Conservation (phyloP, 1,140 invertebrate genomes). For the Caenorhabditis tropicalis region DNA sequence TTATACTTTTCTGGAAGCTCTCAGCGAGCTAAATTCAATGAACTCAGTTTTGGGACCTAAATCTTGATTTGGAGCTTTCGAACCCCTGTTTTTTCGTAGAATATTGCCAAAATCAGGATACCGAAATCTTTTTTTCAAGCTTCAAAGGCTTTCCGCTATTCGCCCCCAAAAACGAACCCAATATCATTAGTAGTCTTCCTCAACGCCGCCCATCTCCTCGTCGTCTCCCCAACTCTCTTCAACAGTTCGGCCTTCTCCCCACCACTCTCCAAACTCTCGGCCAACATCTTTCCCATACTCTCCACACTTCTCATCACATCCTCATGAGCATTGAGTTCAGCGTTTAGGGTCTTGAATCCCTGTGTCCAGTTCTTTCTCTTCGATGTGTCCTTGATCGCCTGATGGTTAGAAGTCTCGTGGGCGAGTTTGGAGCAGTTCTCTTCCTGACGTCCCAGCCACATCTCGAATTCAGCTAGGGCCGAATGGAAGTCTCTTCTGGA, state of each 20-base stretch:
- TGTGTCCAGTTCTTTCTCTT: conserved; percentile 65
- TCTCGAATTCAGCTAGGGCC: conserved; percentile 65
- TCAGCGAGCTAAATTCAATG: no score
- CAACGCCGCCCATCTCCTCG: conserved; percentile 59
- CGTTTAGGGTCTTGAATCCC: conserved; percentile 50
- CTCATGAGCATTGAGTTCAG: conserved; percentile 60
- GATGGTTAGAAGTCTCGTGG: conserved; percentile 59
- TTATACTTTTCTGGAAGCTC: no score
- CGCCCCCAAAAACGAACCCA: background rate
- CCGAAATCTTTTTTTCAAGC: no score
- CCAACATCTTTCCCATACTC: conserved; percentile 66
- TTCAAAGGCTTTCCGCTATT: no score
- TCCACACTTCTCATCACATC: conserved; percentile 65
- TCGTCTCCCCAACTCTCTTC: conserved; percentile 59
- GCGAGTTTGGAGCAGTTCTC: conserved; percentile 45
- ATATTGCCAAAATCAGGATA: no score
- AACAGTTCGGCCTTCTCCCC: conserved; percentile 57
- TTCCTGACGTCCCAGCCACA: conserved; percentile 61
- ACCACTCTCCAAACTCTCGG: conserved; percentile 59
- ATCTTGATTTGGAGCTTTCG: no score
- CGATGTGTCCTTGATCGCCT: conserved; percentile 65
- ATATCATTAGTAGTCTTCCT: conserved; percentile 47
- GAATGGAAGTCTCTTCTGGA: conserved; percentile 68
- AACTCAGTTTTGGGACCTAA: no score
- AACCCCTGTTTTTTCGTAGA: no score